A percentile compares a stretch with the other conserved stretches of the same genome.
Evolutionary conservation across 1,140 invertebrate species (phyloP).

Genomic region (Diprion similis): DNA sequence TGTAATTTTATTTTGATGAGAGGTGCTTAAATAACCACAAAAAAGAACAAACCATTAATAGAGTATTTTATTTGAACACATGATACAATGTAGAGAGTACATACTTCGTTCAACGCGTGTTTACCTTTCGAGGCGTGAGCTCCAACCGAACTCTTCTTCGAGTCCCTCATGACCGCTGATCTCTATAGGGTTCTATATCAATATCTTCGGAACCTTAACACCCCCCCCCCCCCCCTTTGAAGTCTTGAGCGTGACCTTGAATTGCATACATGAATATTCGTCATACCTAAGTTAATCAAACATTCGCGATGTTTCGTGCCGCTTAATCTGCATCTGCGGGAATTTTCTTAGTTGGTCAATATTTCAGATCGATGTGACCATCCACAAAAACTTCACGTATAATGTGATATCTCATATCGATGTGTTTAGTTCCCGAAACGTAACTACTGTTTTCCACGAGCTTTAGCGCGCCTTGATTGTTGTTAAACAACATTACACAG

Average conservation of each 20-base stretch:
- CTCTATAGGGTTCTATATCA: no score
- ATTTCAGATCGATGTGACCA: slow-evolving; percentile 8
- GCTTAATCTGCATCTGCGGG: slow-evolving; percentile 7
- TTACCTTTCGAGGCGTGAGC: no score
- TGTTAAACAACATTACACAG: slow-evolving; percentile 24
- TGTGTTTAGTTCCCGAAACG: slow-evolving; percentile 34
- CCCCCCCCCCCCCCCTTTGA: slow-evolving; percentile 16
- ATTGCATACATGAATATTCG: background rate
- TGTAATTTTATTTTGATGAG: no score
- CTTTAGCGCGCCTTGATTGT: slow-evolving; percentile 36
- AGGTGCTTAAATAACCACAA: no score
- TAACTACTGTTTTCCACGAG: slow-evolving; percentile 29
- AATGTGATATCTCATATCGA: slow-evolving; percentile 35
- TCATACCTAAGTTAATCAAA: slow-evolving; percentile 15
- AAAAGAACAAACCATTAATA: no score
- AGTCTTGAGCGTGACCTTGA: slow-evolving; percentile 9
- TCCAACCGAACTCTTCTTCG: no score
- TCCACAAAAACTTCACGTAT: slow-evolving; percentile 20
- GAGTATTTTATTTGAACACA: no score
- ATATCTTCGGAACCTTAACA: background rate
- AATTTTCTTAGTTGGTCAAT: slow-evolving; percentile 12
- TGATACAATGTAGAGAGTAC: no score
- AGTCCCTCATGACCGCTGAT: no score
- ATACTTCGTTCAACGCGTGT: no score
- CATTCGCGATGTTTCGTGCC: slow-evolving; percentile 2